These are phyloP conservation scores for Enteromius thamalakanensis DNA, from an alignment of 2,797 vertebrate species.

Conservation along the genomic window DNA sequence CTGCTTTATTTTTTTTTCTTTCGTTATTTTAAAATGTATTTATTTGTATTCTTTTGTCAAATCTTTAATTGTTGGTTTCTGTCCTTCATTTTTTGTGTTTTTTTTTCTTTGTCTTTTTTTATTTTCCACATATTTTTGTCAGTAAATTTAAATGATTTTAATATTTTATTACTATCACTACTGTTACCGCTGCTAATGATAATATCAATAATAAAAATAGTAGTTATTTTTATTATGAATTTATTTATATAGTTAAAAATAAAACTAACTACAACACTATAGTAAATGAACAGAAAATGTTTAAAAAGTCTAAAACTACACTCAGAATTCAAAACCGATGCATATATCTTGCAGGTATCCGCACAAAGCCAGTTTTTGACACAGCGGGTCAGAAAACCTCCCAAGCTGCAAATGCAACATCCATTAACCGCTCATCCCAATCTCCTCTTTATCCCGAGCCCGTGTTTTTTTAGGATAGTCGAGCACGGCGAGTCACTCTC, in stretches of 20 bases:
- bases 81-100: neutral
- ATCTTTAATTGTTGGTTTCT: neutral
- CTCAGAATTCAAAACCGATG: neutral
- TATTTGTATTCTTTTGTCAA: neutral
- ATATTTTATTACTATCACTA: too few relatives aligned
- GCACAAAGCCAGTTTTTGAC: neutral
- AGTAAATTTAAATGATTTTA: too few relatives aligned
- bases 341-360: neutral
- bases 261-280: neutral
- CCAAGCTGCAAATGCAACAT: constrained; percentile 18
- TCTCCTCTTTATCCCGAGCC: constrained; percentile 39
- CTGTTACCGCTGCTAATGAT: too few relatives aligned
- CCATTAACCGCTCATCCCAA: constrained; percentile 39
- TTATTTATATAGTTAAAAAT: too few relatives aligned
- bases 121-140: too few relatives aligned
- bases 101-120: neutral
- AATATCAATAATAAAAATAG: too few relatives aligned
- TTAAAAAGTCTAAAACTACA: neutral
- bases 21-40: neutral
- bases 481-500: constrained; percentile 35
- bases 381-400: constrained; percentile 25
- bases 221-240: too few relatives aligned
- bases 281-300: neutral
- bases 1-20: neutral
- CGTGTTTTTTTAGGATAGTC: constrained; percentile 47